phyloP scores from a whole-genome alignment of 2,797 vertebrate genomes.

The Margarornis squamiger region DNA sequence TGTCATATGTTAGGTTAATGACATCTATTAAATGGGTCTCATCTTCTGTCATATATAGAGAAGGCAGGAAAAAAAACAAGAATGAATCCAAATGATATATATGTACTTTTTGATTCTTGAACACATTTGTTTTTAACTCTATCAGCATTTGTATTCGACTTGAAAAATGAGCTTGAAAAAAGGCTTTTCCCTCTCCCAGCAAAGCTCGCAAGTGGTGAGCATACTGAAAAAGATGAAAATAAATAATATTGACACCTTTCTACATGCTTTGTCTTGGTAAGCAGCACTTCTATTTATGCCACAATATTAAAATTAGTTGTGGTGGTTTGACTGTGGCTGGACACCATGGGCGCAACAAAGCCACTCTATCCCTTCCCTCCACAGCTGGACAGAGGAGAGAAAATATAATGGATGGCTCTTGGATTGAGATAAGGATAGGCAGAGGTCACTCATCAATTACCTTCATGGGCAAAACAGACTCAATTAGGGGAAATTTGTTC shows the following conservation, averaged over 20 bases:
- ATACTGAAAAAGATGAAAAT: background rate
- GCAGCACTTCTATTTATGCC: background rate
- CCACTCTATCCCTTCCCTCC: background rate
- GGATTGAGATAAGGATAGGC: background rate
- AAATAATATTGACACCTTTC: background rate
- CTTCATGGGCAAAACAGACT: background rate
- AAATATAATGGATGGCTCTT: background rate
- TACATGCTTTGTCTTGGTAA: background rate
- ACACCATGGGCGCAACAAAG: background rate
- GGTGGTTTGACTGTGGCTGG: background rate
- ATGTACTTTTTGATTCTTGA: background rate
- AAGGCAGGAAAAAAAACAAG: fast-evolving
- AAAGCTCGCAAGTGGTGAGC: background rate
- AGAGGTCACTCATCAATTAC: background rate
- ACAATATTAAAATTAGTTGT: background rate
- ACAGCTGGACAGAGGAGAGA: background rate
- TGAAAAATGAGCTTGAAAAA: background rate
- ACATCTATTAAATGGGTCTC: background rate
- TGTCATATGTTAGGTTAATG: background rate
- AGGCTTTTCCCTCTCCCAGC: background rate
- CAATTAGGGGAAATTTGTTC: background rate
- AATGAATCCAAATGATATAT: background rate
- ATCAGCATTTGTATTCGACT: background rate
- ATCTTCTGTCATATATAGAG: background rate
- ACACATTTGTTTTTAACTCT: background rate